phyloP scores from a whole-genome alignment of 1,140 invertebrate genomes.

The Campoletis sonorensis region DNA sequence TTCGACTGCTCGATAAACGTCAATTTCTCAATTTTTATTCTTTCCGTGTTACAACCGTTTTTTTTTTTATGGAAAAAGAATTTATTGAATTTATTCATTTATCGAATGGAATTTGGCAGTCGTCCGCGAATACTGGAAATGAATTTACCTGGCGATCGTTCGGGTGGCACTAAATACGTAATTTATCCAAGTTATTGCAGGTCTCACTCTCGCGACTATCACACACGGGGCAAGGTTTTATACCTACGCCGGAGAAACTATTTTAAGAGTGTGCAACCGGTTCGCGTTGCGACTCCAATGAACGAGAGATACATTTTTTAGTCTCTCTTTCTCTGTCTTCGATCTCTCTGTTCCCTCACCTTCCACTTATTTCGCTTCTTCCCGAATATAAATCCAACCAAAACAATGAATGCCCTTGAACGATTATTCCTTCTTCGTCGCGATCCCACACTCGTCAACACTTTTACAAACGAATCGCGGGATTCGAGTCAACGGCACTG shows the following conservation, averaged over 20 bases:
- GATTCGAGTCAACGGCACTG: not conserved
- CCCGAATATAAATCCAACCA: not conserved
- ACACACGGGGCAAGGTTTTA: constrained; percentile 41
- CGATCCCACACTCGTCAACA: no score
- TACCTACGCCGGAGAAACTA: constrained; percentile 72
- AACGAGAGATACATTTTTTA: constrained; percentile 53
- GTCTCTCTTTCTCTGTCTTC: constrained; percentile 51
- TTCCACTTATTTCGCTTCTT: not conserved
- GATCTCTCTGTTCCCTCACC: constrained; percentile 41
- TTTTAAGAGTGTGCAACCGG: constrained; percentile 74
- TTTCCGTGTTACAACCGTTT: no score
- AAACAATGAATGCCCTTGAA: constrained; percentile 2
- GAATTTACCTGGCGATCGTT: constrained; percentile 19
- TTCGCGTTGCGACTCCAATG: constrained; percentile 64
- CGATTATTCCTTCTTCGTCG: not conserved
- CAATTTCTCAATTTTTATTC: no score
- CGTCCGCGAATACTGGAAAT: no score
- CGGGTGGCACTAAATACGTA: not conserved
- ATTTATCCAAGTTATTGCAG: not conserved
- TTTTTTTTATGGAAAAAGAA: no score
- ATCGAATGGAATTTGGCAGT: not conserved
- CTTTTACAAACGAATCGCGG: no score
- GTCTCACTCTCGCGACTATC: not conserved
- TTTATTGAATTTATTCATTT: no score
- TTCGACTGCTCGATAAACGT: no score